Evolutionary conservation across 1,140 invertebrate genomes (phyloP).

Genomic region (Pantala flavescens): DNA sequence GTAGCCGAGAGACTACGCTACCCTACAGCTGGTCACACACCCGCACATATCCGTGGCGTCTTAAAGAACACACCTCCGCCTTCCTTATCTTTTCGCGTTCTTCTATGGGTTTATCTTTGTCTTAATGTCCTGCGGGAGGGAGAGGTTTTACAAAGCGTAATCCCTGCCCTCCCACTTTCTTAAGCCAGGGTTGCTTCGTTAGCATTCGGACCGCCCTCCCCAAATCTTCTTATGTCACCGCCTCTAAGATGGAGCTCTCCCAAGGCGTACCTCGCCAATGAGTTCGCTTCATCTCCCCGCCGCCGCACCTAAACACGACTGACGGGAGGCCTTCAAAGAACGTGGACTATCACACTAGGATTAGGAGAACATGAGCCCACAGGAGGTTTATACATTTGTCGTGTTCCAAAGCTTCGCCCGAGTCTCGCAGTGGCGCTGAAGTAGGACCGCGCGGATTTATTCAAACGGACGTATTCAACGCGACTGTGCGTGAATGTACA

Average conservation of each 20-base stretch:
- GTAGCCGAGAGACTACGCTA: too few species aligned
- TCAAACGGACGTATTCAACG: too few species aligned
- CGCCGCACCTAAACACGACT: neutral
- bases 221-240: neutral
- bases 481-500: too few species aligned
- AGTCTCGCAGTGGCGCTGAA: neutral
- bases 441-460: too few species aligned
- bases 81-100: neutral
- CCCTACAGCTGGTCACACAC: too few species aligned
- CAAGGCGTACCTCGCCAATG: neutral
- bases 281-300: neutral
- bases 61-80: neutral
- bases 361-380: neutral
- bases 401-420: neutral
- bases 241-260: neutral
- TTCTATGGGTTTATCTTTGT: neutral
- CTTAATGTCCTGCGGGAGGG: neutral
- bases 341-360: neutral
- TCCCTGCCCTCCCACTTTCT: neutral
- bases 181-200: neutral
- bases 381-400: neutral
- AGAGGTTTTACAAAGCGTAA: neutral
- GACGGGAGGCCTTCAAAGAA: conserved; percentile 3
- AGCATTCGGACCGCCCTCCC: conserved; percentile 1
- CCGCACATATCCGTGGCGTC: too few species aligned